Evolutionary conservation across 2,888 invertebrate species (phyloP), one percentile per base, ranked within the genome.

Genomic region (Rhodophaea formosa): DNA sequence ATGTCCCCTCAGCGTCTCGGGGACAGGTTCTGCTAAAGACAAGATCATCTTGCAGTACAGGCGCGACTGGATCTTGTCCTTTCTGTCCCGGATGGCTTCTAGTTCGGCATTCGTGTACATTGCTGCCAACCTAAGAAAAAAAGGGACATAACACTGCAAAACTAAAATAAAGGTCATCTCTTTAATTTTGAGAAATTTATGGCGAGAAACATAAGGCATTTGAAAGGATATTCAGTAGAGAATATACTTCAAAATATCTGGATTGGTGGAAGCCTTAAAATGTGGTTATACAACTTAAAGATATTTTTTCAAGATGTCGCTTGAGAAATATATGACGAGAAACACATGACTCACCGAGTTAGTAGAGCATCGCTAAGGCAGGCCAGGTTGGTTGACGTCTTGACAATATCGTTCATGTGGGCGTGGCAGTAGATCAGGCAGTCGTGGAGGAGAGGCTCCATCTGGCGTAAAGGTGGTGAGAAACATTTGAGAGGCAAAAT

Each of bases 91-190:
- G 44, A 98, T 93, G 42, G 93, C 92, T 86, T 98, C 98, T 58
- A 98, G 91, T 77, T 98, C 97, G 0, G 94, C 91, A 79, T 98
- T 98, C 0, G 96, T 96, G 82, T 98, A 98, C 93, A 97, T 94
- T 16, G 96, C 95, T 8, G 97, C 95, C 70, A 98, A 88, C 69
- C 97, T 96, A 8, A 14, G 32, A 23, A 8, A 44, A 8, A 14
- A 15, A 23, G 23, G 5, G 23, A 5, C 23, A 23, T 5, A 23
- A 3, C 23, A 5, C 23, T 23, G 23, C 23, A 23, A 23, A 23
- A 23, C 23, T 23, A 2, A 23, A 23, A 23, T 23, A 2, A 23
- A 23, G n/a, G n/a, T n/a, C 5, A 23, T 2, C 23, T 5, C 2
- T 23, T 23, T 23, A 23, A 23, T 23, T 23, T 23, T 23, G 23